Evolutionary conservation across 2,888 invertebrate species (phyloP), one percentile per base, ranked within the genome.

Genomic region (Phalera bucephala): DNA sequence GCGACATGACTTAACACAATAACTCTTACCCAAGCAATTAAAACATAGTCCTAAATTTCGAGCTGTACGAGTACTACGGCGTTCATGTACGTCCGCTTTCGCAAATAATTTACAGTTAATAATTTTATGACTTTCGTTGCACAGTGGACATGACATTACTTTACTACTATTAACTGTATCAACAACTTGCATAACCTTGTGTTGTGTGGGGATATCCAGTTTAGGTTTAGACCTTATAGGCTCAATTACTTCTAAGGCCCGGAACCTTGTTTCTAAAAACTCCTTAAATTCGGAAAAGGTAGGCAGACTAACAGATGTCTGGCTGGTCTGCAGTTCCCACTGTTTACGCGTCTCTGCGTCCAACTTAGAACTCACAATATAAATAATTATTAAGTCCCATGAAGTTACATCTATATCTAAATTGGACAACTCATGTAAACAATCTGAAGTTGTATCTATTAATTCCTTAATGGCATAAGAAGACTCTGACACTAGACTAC

Each of bases 281-380:
- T 7, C 23, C 7, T 22, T 33, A 9, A 38, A 19, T 21, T 42
- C 25, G 1, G 22, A 15, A n/a, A 53, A 46, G 1, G 42, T 52
- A 2, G 61, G 61, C 13, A 61, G 44, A 1, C 44, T 45, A 21
- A 52, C 36, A 5, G 3, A 25, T 28, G 29, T 48, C 31, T 36
- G 36, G 14, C 31, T 36, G 3, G 36, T 33, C n/a, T 34, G 15
- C 15, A 40, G 33, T 27, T 58, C 52, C 55, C 50, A 58, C 15
- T 43, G 26, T 27, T 50, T 52, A 5, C 42, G 40, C 1, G 52
- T 36, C 15, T 58, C 52, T 0, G 12, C 9, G 23, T 58, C 57
- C 26, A 58, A 36, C 17, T 17, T 17, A 3, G 17, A 17, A 17
- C 17, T 17, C 17, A 5, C 17, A 17, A 17, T 17, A 17, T 49